Conservation (phyloP, 2,888 invertebrate genomes). For the Andricus quercusramuli region DNA sequence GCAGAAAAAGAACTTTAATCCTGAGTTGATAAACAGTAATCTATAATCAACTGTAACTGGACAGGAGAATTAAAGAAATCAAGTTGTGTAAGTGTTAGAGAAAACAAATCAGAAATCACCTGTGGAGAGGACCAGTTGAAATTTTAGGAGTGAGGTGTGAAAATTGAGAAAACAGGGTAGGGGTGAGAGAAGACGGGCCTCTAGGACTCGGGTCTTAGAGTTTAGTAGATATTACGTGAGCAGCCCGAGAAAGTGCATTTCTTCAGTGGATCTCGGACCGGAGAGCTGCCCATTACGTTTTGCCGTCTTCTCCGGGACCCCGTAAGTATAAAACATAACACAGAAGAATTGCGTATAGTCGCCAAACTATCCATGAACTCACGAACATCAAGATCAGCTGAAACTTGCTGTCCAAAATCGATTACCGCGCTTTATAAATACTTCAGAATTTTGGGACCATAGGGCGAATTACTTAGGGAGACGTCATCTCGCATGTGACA, state of each 20-base stretch:
- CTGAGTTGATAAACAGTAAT: not conserved
- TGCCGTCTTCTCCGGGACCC: not conserved
- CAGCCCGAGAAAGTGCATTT: slow-evolving; percentile 73
- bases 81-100: not conserved
- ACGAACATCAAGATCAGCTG: not conserved
- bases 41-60: not conserved
- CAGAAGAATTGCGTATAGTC: not conserved
- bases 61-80: not conserved
- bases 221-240: slow-evolving; percentile 66
- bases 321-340: slow-evolving; percentile 3
- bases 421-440: not conserved
- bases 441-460: not conserved
- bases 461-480: not conserved
- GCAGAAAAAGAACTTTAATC: not conserved
- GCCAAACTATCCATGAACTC: not conserved
- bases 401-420: not conserved
- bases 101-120: not conserved
- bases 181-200: slow-evolving; percentile 18
- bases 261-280: slow-evolving; percentile 64
- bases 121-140: not conserved
- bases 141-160: not conserved
- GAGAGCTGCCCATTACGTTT: slow-evolving; percentile 55
- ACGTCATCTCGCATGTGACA: not conserved
- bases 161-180: slow-evolving; percentile 14
- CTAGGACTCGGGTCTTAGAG: not conserved